Conservation (phyloP, 1,140 invertebrate genomes). For the Anthonomus grandis region DNA sequence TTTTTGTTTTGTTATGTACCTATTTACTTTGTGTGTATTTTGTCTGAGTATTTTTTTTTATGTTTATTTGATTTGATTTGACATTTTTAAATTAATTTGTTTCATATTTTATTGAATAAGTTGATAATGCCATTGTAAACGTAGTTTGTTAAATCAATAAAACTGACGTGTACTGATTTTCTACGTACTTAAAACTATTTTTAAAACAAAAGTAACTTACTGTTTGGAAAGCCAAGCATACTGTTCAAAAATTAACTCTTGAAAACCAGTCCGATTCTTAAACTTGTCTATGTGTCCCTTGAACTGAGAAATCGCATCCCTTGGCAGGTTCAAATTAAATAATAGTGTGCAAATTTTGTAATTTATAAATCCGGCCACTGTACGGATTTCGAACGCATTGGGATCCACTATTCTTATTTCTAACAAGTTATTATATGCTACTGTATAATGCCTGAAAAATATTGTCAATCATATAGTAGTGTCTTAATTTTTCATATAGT, state of each 20-base stretch:
- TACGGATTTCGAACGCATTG: slow-evolving; percentile 91
- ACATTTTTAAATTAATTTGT: too few relatives aligned
- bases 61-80: too few relatives aligned
- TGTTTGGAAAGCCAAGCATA: slow-evolving; percentile 96
- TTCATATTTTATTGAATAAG: too few relatives aligned
- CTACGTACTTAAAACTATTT: slow-evolving; percentile 1
- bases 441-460: slow-evolving; percentile 79
- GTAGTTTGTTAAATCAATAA: too few relatives aligned
- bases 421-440: slow-evolving; percentile 85
- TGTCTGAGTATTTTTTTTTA: too few relatives aligned
- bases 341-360: slow-evolving; percentile 91
- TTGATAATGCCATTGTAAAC: too few relatives aligned
- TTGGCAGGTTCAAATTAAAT: slow-evolving; percentile 82
- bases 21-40: too few relatives aligned
- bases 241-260: slow-evolving; percentile 90
- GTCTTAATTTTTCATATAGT: background rate
- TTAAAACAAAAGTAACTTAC: slow-evolving; percentile 52
- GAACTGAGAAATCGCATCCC: slow-evolving; percentile 93
- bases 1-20: too few relatives aligned
- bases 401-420: slow-evolving; percentile 85
- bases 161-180: too few relatives aligned
- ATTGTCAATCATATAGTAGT: background rate
- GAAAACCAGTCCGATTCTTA: slow-evolving; percentile 69
- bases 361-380: slow-evolving; percentile 91
- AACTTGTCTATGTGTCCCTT: slow-evolving; percentile 87